Evolutionary conservation across 2,888 invertebrate genomes (phyloP).

Genomic region (Petrolisthes manimaculis): DNA sequence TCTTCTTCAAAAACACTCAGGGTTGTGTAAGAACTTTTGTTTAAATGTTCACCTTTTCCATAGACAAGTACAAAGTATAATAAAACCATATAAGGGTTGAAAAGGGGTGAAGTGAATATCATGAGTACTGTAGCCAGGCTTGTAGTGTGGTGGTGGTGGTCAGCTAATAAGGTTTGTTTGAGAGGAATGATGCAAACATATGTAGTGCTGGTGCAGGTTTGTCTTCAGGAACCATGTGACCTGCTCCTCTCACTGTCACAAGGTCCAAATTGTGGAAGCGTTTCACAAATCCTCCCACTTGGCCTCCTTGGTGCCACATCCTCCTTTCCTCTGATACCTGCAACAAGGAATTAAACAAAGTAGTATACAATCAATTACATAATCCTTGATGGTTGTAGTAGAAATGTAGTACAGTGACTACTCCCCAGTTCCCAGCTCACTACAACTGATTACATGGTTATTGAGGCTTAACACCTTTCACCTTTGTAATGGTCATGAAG

Average conservation of each 20-base stretch:
- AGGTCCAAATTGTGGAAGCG: slow-evolving; percentile 59
- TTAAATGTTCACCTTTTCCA: too few species aligned
- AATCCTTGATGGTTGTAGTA: too few species aligned
- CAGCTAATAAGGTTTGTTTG: slow-evolving; percentile 49
- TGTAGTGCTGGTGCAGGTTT: slow-evolving; percentile 62
- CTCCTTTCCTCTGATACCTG: slow-evolving; percentile 55
- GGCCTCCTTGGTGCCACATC: slow-evolving; percentile 60
- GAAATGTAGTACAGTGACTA: not conserved
- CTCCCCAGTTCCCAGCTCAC: not conserved
- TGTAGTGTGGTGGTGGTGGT: not conserved
- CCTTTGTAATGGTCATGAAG: too few species aligned
- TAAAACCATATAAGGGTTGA: too few species aligned
- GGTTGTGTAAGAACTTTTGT: too few species aligned
- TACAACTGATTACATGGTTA: too few species aligned
- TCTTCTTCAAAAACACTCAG: too few species aligned
- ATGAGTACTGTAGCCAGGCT: not conserved
- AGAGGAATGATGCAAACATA: slow-evolving; percentile 60
- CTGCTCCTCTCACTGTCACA: slow-evolving; percentile 56
- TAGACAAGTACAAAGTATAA: too few species aligned
- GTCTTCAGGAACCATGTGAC: slow-evolving; percentile 63
- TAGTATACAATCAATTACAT: not conserved
- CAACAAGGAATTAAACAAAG: not conserved
- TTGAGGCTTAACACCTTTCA: too few species aligned
- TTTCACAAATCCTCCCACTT: slow-evolving; percentile 65
- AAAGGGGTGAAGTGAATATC: too few species aligned